Evolutionary conservation across 1,140 invertebrate genomes (phyloP).

Genomic region (Ceratina calcarata): DNA sequence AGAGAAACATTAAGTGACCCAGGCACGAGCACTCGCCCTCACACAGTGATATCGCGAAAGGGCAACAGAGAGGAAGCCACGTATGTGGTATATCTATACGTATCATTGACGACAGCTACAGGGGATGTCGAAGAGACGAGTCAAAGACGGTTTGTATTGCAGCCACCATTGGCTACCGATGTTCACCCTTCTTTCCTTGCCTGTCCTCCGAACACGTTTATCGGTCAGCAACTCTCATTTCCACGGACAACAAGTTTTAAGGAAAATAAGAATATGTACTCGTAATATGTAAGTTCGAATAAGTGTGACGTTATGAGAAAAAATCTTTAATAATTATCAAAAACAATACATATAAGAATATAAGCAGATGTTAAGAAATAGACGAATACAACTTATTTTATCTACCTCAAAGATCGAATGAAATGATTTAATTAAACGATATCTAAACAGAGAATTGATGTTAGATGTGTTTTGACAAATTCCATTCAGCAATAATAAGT

Average conservation of each 20-base stretch:
- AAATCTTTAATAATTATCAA: too few relatives aligned
- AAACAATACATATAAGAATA: too few relatives aligned
- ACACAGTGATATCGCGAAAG: slow-evolving; percentile 28
- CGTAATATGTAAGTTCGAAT: not conserved
- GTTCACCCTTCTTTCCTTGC: slow-evolving; percentile 69
- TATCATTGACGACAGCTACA: slow-evolving; percentile 45
- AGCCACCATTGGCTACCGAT: slow-evolving; percentile 66
- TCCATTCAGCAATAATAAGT: too few relatives aligned
- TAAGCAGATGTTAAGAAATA: too few relatives aligned
- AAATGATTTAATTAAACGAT: too few relatives aligned
- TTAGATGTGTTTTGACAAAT: too few relatives aligned
- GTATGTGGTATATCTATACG: not conserved
- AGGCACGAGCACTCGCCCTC: slow-evolving; percentile 56
- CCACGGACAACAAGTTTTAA: not conserved
- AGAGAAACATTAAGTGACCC: slow-evolving; percentile 79
- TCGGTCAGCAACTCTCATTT: slow-evolving; percentile 65
- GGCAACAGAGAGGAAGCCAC: slow-evolving; percentile 42
- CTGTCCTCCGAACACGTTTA: slow-evolving; percentile 63
- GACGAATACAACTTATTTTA: too few relatives aligned
- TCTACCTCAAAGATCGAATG: too few relatives aligned
- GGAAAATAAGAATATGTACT: not conserved
- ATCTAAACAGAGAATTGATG: too few relatives aligned
- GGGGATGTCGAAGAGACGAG: slow-evolving; percentile 35
- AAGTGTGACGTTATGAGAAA: not conserved
- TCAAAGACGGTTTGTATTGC: slow-evolving; percentile 47